Conservation (phyloP, 2,797 vertebrate genomes). For the Sebastiscus albofasciatus region DNA sequence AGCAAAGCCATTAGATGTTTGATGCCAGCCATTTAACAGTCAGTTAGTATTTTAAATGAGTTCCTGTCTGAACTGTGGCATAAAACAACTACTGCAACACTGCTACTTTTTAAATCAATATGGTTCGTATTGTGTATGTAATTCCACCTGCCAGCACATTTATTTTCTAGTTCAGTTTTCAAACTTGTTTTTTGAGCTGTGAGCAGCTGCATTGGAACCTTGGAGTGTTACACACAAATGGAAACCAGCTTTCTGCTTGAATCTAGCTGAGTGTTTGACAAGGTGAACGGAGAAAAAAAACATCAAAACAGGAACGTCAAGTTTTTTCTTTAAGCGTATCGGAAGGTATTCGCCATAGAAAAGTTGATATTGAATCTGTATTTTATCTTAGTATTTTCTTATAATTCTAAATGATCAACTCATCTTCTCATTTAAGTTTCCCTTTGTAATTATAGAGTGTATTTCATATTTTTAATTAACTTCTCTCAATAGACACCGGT, state of each 20-base stretch:
- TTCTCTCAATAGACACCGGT: slow-evolving; percentile 30
- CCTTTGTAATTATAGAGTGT: slow-evolving; percentile 29
- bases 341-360: not conserved
- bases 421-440: slow-evolving; percentile 5
- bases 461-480: slow-evolving; percentile 58
- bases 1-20: not conserved
- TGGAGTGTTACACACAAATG: not conserved
- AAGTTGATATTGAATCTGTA: not conserved
- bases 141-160: slow-evolving; percentile 13
- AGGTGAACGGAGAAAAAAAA: not conserved
- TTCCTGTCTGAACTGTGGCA: not conserved
- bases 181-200: not conserved
- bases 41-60: not conserved
- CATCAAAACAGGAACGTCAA: not conserved
- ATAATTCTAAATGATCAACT: slow-evolving; percentile 9
- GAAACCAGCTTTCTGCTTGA: not conserved
- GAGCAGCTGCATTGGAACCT: not conserved
- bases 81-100: not conserved
- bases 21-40: not conserved
- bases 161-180: not conserved
- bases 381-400: not conserved
- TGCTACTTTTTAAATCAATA: slow-evolving; percentile 17
- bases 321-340: not conserved
- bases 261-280: slow-evolving; percentile 10
- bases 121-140: not conserved